phyloP scores from a whole-genome alignment of 2,888 invertebrate species.

The Norana najaformis region DNA sequence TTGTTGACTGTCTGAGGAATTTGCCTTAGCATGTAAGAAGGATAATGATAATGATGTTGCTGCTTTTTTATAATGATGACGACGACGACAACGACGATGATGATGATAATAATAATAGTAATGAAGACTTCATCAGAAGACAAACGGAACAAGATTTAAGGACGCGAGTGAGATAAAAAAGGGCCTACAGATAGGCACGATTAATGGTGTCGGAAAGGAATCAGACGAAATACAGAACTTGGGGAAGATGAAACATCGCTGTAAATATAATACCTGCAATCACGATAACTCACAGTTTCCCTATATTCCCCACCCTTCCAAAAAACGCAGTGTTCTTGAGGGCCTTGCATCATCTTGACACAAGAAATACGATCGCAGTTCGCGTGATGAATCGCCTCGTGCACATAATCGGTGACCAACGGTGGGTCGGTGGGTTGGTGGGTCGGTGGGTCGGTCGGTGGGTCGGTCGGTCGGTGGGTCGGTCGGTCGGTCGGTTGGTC shows the following conservation, averaged over 20 bases:
- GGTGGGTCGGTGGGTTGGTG: background rate
- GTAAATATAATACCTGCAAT: background rate
- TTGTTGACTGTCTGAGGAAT: too few species aligned
- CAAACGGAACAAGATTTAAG: too few species aligned
- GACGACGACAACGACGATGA: too few species aligned
- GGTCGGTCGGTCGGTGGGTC: background rate
- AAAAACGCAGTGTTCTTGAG: background rate
- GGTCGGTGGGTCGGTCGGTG: background rate
- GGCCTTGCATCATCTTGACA: background rate
- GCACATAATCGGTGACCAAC: conserved; percentile 4
- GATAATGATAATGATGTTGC: too few species aligned
- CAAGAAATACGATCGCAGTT: background rate
- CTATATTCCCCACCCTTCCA: background rate
- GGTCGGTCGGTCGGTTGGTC: background rate
- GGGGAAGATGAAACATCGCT: background rate
- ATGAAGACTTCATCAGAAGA: too few species aligned
- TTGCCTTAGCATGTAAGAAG: too few species aligned
- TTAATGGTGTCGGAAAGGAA: too few species aligned
- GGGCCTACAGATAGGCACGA: too few species aligned
- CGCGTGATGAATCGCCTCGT: background rate
- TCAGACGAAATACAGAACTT: too few species aligned
- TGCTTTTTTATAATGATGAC: too few species aligned
- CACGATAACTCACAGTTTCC: background rate
- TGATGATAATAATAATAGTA: too few species aligned
- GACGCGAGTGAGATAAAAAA: too few species aligned